A percentile compares a stretch with the other conserved stretches of the same genome.
Evolutionary conservation across 2,113 vertebrate genomes (phyloP).

Genomic region (Cyanoderma ruficeps): DNA sequence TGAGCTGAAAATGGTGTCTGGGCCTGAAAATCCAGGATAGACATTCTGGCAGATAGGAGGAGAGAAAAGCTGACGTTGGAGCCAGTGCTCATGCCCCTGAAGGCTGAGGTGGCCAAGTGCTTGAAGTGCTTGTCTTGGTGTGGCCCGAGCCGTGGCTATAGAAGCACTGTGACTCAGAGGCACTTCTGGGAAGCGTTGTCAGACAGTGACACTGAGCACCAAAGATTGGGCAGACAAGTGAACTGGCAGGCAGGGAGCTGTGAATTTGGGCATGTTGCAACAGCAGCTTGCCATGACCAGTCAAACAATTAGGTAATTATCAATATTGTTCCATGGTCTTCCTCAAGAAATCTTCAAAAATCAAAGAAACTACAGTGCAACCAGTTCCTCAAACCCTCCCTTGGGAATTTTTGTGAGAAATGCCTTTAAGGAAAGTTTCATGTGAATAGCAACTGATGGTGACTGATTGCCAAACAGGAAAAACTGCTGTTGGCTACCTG

Average conservation of each 20-base stretch:
- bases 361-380: neutral
- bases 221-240: fast-evolving
- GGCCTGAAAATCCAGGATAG: neutral
- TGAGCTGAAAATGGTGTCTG: neutral
- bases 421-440: neutral
- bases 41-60: neutral
- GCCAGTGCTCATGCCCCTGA: fast-evolving
- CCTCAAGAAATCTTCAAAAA: neutral
- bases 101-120: fast-evolving
- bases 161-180: neutral
- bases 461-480: neutral
- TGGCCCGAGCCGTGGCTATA: fast-evolving
- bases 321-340: neutral
- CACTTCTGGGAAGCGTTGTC: neutral
- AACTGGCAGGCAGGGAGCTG: neutral
- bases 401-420: neutral
- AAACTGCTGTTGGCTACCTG: neutral
- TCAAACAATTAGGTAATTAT: neutral
- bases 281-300: neutral
- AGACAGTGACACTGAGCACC: neutral
- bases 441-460: neutral
- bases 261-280: neutral
- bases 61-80: neutral
- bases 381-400: neutral
- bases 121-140: neutral